Evolutionary conservation across 2,888 invertebrate species (phyloP).

Genomic region (Deladenus siricidicola): DNA sequence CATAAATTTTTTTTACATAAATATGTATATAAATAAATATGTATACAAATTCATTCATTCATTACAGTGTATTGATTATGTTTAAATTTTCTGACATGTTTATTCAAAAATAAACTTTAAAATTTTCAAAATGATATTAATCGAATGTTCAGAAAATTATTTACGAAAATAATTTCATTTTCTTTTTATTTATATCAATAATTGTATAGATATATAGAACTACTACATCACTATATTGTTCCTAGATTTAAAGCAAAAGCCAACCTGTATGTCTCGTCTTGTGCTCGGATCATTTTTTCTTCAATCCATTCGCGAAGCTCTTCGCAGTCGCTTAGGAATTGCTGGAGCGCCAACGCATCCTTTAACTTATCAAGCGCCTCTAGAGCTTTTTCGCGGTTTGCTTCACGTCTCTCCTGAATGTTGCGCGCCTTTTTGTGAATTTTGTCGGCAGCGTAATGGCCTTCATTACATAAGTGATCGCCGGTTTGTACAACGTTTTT

Average conservation of each 20-base stretch:
- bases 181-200: background rate
- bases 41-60: too few species aligned
- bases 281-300: conserved; percentile 94
- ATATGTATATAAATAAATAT: too few species aligned
- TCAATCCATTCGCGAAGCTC: conserved; percentile 95
- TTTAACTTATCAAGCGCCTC: conserved; percentile 73
- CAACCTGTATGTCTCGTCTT: conserved; percentile 82
- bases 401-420: conserved; percentile 69
- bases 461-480: conserved; percentile 77
- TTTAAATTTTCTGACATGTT: too few species aligned
- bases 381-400: conserved; percentile 81
- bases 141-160: too few species aligned
- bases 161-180: too few species aligned
- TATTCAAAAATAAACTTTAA: too few species aligned
- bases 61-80: too few species aligned
- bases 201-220: background rate
- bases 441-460: conserved; percentile 90
- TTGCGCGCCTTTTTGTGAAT: conserved; percentile 82
- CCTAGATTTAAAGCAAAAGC: conserved; percentile 59
- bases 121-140: too few species aligned
- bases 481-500: conserved; percentile 77
- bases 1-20: too few species aligned
- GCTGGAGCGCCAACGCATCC: conserved; percentile 87
- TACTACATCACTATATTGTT: background rate
- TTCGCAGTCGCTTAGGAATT: conserved; percentile 83